Percentiles rank a stretch among this genome's conserved stretches.
Conservation (phyloP, 2,888 invertebrate species). For the Acleris holmiana region DNA sequence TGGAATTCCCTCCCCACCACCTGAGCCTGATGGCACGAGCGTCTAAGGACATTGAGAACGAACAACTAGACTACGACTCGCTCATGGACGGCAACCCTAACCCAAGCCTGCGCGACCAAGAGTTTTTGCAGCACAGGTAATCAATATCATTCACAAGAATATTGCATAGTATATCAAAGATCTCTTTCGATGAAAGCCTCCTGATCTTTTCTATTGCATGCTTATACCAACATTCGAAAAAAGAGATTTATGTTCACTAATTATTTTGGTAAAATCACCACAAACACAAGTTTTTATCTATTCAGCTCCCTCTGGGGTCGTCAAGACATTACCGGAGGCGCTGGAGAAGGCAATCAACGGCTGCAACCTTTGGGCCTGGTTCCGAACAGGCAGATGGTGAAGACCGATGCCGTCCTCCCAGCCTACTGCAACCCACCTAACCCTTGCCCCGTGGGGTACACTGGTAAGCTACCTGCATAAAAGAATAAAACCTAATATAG, state of each 20-base stretch:
- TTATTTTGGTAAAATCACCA: too few relatives aligned
- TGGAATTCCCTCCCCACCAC: slow-evolving; percentile 85
- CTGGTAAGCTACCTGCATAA: slow-evolving; percentile 80
- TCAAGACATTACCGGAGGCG: slow-evolving; percentile 90
- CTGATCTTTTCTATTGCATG: too few relatives aligned
- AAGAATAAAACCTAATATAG: too few relatives aligned
- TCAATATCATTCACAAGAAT: not conserved
- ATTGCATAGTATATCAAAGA: too few relatives aligned
- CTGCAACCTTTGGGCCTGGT: slow-evolving; percentile 83
- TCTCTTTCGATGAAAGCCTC: too few relatives aligned
- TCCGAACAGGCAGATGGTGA: slow-evolving; percentile 89
- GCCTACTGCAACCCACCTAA: slow-evolving; percentile 99
- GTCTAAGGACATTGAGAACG: slow-evolving; percentile 83
- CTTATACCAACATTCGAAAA: too few relatives aligned
- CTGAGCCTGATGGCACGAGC: slow-evolving; percentile 81
- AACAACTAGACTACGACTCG: slow-evolving; percentile 89
- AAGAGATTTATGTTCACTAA: too few relatives aligned
- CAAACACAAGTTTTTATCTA: not conserved
- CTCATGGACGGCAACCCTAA: slow-evolving; percentile 88
- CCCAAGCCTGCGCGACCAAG: slow-evolving; percentile 93
- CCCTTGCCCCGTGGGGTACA: slow-evolving; percentile 98
- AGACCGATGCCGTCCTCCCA: slow-evolving; percentile 95
- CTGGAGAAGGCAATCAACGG: slow-evolving; percentile 90
- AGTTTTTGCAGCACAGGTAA: slow-evolving; percentile 92
- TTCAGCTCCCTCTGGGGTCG: slow-evolving; percentile 88